phyloP scores from a whole-genome alignment of 1,140 invertebrate species.

The Drosophila arawakana region DNA sequence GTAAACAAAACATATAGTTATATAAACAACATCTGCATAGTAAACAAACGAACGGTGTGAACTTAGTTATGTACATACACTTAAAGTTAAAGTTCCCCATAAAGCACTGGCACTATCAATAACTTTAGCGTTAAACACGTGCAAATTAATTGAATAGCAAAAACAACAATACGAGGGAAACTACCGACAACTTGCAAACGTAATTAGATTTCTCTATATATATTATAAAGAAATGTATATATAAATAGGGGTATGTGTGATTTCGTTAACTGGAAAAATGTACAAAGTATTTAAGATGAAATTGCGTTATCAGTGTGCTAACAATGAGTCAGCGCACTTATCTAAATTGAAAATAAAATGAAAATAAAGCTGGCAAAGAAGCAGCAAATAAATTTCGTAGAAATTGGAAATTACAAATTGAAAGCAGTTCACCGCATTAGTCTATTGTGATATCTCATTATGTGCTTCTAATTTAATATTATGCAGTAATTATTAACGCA shows the following conservation, averaged over 20 bases:
- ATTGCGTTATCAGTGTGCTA: neutral
- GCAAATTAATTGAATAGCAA: neutral
- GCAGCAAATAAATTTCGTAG: no score
- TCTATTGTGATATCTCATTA: neutral
- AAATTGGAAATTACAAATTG: neutral
- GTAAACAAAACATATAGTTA: neutral
- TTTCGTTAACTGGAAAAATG: neutral
- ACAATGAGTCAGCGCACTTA: neutral
- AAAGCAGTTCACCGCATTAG: neutral
- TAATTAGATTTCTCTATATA: neutral
- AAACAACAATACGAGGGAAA: neutral
- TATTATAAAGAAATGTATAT: no score
- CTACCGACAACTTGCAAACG: neutral
- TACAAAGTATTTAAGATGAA: neutral
- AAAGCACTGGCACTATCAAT: neutral
- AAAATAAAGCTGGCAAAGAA: no score
- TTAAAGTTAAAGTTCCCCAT: neutral
- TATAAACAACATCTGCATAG: neutral
- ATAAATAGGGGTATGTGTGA: neutral
- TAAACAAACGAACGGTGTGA: neutral
- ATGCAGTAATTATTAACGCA: constrained; percentile 11
- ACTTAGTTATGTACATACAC: neutral
- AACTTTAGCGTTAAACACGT: neutral
- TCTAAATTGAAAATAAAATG: no score
- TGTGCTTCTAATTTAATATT: neutral